These are phyloP conservation scores for Caenorhabditis afra DNA, from an alignment of 2,888 invertebrate genomes.

Conservation along the genomic window DNA sequence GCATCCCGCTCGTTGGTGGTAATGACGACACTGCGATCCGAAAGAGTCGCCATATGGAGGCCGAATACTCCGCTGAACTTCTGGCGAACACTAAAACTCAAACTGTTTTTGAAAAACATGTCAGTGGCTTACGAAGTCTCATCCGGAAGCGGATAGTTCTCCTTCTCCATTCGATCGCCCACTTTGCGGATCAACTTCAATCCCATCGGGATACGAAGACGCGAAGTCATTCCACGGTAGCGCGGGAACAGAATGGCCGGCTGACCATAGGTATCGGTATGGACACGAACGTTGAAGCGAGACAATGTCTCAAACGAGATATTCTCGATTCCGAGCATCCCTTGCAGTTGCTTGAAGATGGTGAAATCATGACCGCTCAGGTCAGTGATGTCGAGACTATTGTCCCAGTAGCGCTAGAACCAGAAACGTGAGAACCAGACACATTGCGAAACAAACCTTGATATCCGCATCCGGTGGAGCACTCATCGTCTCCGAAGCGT, in stretches of 20 bases:
- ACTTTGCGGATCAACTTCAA: slow-evolving; percentile 77
- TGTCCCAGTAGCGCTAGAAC: slow-evolving; percentile 64
- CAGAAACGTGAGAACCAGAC: neutral
- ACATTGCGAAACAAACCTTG: slow-evolving; percentile 15
- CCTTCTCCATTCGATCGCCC: slow-evolving; percentile 78
- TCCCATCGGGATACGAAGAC: slow-evolving; percentile 74
- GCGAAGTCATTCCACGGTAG: slow-evolving; percentile 74
- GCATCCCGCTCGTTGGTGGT: slow-evolving; percentile 80
- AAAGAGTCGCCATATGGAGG: slow-evolving; percentile 77
- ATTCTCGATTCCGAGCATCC: slow-evolving; percentile 78
- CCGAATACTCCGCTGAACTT: slow-evolving; percentile 79
- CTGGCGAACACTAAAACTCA: slow-evolving; percentile 53
- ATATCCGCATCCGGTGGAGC: slow-evolving; percentile 61
- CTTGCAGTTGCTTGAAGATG: slow-evolving; percentile 66
- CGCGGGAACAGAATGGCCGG: slow-evolving; percentile 78
- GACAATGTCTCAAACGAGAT: slow-evolving; percentile 76
- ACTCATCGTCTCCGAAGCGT: slow-evolving; percentile 51
- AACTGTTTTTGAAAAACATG: neutral
- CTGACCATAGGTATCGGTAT: slow-evolving; percentile 78
- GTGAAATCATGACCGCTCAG: slow-evolving; percentile 63
- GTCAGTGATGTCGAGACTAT: slow-evolving; percentile 66
- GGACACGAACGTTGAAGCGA: slow-evolving; percentile 75
- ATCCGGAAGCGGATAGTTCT: slow-evolving; percentile 76
- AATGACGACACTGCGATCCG: slow-evolving; percentile 74
- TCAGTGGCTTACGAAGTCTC: slow-evolving; percentile 62